These are phyloP conservation scores for Tetanocera ferruginea DNA, from an alignment of 2,888 invertebrate genomes.

Conservation along the genomic window DNA sequence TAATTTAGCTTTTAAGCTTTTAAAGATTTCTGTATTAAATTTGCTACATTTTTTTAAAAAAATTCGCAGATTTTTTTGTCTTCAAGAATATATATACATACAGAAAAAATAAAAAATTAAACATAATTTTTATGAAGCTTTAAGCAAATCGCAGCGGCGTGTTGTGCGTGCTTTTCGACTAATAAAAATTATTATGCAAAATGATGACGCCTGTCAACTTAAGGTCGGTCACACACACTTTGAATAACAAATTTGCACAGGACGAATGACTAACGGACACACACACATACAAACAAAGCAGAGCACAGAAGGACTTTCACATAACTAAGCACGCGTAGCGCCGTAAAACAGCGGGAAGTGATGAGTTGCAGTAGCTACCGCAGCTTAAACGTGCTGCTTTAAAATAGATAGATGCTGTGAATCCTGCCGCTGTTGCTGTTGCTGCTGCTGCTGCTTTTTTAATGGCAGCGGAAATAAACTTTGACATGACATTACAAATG, in stretches of 20 bases:
- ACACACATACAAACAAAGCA: no score
- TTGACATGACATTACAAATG: conserved; percentile 25
- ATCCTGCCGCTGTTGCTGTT: background rate
- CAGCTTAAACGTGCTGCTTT: background rate
- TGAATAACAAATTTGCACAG: conserved; percentile 5
- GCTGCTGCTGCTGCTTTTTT: background rate
- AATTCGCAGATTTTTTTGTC: no score
- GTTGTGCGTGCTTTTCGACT: no score
- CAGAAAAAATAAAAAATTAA: no score
- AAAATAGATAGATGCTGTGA: background rate
- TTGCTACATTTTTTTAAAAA: no score
- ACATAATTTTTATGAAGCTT: background rate
- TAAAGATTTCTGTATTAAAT: no score
- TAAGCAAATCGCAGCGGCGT: background rate
- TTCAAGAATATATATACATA: no score
- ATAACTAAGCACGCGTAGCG: background rate
- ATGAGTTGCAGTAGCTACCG: background rate
- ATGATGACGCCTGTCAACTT: conserved; percentile 24
- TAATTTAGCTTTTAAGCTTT: no score
- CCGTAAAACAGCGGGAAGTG: background rate
- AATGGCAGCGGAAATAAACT: conserved; percentile 12
- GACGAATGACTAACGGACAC: background rate
- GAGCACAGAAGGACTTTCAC: no score
- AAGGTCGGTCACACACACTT: background rate
- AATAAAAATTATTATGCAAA: background rate